Conservation (phyloP, 53 echinoderm and acorn worm species). For the Zoroaster sp. region DNA sequence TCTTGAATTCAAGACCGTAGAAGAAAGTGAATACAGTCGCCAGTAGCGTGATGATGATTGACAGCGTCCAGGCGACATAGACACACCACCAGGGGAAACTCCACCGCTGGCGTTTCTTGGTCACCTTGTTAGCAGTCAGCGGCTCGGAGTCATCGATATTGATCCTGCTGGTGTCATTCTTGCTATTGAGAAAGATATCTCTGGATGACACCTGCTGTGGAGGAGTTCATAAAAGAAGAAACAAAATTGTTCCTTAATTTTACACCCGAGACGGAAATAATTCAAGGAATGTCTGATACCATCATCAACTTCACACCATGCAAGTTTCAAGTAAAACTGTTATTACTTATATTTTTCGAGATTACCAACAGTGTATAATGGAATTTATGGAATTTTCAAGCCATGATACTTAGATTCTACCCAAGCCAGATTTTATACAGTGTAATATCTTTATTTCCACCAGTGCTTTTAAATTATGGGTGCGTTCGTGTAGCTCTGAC, state of each 20-base stretch:
- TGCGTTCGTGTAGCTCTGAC: no score
- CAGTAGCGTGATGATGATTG: slow-evolving; percentile 50
- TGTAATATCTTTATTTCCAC: no score
- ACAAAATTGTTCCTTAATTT: background rate
- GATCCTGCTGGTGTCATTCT: background rate
- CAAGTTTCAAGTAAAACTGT: no score
- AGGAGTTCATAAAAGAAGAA: background rate
- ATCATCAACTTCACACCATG: no score
- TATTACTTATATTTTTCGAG: no score
- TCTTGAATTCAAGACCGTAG: slow-evolving; percentile 79
- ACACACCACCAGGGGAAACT: slow-evolving; percentile 89
- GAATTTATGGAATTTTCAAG: no score
- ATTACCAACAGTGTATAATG: no score
- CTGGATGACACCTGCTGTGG: slow-evolving; percentile 30
- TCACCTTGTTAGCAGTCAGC: background rate
- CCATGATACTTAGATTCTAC: no score
- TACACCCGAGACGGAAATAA: background rate
- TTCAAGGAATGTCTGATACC: background rate
- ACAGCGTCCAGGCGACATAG: slow-evolving; percentile 75
- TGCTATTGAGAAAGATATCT: slow-evolving; percentile 1
- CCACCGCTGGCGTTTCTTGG: slow-evolving; percentile 62
- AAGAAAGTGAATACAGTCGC: slow-evolving; percentile 74
- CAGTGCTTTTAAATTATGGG: no score
- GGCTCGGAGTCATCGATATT: background rate
- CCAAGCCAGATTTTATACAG: no score